Conservation (phyloP, 1,140 invertebrate species). For the Cyclargus thomasi region DNA sequence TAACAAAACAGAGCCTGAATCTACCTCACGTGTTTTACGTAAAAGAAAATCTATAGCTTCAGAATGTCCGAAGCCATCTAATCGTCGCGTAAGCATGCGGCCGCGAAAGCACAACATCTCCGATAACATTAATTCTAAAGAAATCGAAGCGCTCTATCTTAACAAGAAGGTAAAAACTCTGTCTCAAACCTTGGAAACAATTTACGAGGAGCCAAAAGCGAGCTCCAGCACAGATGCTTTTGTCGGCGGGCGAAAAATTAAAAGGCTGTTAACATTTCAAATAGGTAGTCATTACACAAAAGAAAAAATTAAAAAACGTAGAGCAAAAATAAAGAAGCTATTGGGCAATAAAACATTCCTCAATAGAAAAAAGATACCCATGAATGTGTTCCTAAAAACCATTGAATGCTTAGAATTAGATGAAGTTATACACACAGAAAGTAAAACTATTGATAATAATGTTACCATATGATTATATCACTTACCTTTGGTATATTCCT, state of each 20-base stretch:
- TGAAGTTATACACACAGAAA: constrained; percentile 53
- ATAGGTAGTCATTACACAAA: constrained; percentile 64
- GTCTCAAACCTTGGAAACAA: constrained; percentile 64
- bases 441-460: constrained; percentile 35
- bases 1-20: constrained; percentile 29
- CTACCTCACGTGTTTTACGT: constrained; percentile 47
- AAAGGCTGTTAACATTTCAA: constrained; percentile 67
- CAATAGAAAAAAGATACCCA: constrained; percentile 67
- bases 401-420: constrained; percentile 64
- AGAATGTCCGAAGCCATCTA: constrained; percentile 49
- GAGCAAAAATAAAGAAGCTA: constrained; percentile 67
- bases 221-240: constrained; percentile 40
- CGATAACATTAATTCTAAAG: constrained; percentile 56
- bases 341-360: constrained; percentile 63
- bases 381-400: constrained; percentile 64
- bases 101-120: constrained; percentile 53
- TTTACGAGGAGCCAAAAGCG: constrained; percentile 62
- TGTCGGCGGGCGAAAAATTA: constrained; percentile 60
- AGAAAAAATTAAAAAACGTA: constrained; percentile 65
- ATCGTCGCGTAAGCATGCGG: constrained; percentile 63
- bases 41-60: constrained; percentile 55
- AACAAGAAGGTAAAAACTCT: constrained; percentile 61
- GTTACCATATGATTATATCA: constrained; percentile 24
- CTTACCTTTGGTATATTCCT: constrained; percentile 25
- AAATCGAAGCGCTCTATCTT: constrained; percentile 66